Evolutionary conservation across 1,140 invertebrate genomes (phyloP), one percentile per base, ranked within the genome.

Genomic region (Drosophila arizonae): DNA sequence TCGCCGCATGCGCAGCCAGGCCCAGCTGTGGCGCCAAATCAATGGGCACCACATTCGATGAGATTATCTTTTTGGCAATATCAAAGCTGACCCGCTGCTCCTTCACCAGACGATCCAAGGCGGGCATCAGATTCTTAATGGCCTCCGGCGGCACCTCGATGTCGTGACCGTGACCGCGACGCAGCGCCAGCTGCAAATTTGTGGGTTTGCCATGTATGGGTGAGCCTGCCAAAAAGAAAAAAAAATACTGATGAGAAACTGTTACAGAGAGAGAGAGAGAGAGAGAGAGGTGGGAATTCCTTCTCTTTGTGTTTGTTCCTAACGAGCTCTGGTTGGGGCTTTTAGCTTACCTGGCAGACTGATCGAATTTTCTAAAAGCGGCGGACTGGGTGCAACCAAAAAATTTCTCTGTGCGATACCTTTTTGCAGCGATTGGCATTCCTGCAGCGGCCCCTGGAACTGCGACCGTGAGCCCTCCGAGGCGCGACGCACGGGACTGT

Each of bases 401-500:
- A 91, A 91, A 64, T 90, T 92, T 77, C 93, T 92, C 68, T 93
- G 90, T 84, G 93, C 93, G 67, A 94, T 75, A 45, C 93, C 93
- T 61, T 93, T 93, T 92, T 94, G 91, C 46, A 96, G 91, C 72
- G 95, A 94, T 75, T 96, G 95, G 89, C 95, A 95, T 90, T 96
- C 95, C 81, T 96, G 95, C 69, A 96, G 93, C 43, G 95, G 93
- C 24, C 94, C 94, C 70, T 92, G 92, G 70, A 90, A 91, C 72
- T 92, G 90, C 15, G 81, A 76, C 28, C 90, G 87, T 0, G 91
- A 91, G 9, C 92, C 90, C 65, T 92, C 97, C 69, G 96, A 97
- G 30, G 97, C 97, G 76, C 98, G 93, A 46, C 98, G 94, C 11
- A 98, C 97, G 1, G 97, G 97, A 68, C 96, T 97, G 91, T 97